Base-by-base conservation (phyloP, 2,113 vertebrate species). In the Euleptes europaea region DNA sequence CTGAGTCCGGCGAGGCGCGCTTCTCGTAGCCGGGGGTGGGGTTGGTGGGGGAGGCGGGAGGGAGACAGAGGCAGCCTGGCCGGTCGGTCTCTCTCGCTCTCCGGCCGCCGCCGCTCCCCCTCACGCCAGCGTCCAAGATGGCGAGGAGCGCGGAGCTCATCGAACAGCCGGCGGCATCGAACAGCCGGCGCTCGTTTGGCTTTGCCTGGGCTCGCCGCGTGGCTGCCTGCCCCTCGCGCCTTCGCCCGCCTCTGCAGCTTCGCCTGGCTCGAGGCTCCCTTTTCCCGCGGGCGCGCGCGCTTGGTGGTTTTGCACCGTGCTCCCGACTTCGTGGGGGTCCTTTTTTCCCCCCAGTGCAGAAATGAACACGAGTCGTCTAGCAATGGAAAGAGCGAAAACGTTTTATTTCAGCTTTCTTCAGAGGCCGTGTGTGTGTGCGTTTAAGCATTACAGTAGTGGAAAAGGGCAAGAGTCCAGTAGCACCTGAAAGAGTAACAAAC, bases 1-100 rank as follows among this genome's bases (percentile, higher is more conserved):
- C 66, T 73, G 69, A 28, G 49, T 28, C 38, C n/a, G 40, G 15
- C 5, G 33, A 23, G 31, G 7, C 9, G 2, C 79, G 79, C 65
- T 86, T 90, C 92, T 78, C 89, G 86, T 13, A 0, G 0, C 80
- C 31, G 4, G 9, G 13, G 1, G 0, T 8, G 0, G 3, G 2
- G 1, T n/a, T n/a, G n/a, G n/a, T n/a, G n/a, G n/a, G n/a, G n/a
- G n/a, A n/a, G n/a, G n/a, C n/a, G n/a, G 2, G 3, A 5, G 0
- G 65, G 7, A 0, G 23, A 0, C 0, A 57, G 28, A 28, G 2
- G 1, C 7, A 0, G 19, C 1, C 1, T 9, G 0, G 1, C 35
- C 65, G 13, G 51, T 21, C 15, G 13, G 23, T 3, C 10, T 19
- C 13, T 21, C 54, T 63, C 60, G 5, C 60, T 63, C 67, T 80